Evolutionary conservation across 1,140 invertebrate genomes (phyloP), one percentile per base, ranked within the genome.

Genomic region (Drosophila hydei): DNA sequence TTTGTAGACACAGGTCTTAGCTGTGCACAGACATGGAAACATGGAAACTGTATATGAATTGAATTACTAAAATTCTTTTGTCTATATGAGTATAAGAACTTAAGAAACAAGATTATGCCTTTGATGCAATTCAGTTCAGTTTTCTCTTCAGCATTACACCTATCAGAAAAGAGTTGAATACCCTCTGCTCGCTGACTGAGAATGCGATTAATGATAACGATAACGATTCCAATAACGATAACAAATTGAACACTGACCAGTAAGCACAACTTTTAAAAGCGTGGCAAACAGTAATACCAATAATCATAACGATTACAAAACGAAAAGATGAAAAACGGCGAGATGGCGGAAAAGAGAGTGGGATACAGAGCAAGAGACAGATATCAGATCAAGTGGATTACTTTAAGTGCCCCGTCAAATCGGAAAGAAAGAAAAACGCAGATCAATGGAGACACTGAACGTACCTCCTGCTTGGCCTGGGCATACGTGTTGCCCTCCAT

Each of bases 401-500:
- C 54, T 27, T 59, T 45, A 71, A 43, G 43, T 33, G 19, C 19
- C 12, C 21, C 50, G 8, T 8, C 48, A 62, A 38, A 33, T 59
- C 60, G 50, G 23, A 14, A 43, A 40, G 14, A 16, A 16, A 5
- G 14, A 50, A 12, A 38, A 63, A 60, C n/a, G 40, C n/a, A 38
- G 42, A 36, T 30, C 21, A 27, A 40, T 19, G 23, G 38, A 33
- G 23, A 11, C 48, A 23, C 5, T 47, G 0, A 8, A 56, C 92
- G 92, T 18, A 94, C 94, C 93, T 95, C 94, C 59, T 92, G 85
- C 18, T 92, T 80, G 47, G 94, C 94, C 69, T 93, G 92, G 16
- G 92, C 91, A 45, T 93, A 74, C 16, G 92, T 92, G 79, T 94
- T 94, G 38, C 94, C 92, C 92, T 95, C 94, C 43, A 95, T 87